These are phyloP conservation scores for Malurus elegans DNA, from an alignment of 2,113 vertebrate genomes.

Conservation along the genomic window DNA sequence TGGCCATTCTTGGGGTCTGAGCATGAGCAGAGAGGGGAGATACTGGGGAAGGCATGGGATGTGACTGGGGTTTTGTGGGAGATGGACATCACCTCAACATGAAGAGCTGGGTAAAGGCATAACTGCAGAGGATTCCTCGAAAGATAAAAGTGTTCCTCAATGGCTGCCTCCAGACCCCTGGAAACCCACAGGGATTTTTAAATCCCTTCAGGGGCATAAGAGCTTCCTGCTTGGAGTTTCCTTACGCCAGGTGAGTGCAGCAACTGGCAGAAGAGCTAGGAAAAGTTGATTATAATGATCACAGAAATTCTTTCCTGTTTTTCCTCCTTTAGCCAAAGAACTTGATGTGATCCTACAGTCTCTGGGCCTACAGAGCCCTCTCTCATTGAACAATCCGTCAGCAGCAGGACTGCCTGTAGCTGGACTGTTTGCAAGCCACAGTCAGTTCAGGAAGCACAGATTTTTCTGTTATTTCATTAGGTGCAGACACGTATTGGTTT, in stretches of 20 bases:
- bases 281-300: background rate
- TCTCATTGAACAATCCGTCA: background rate
- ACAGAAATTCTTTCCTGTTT: background rate
- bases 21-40: background rate
- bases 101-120: background rate
- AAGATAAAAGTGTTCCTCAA: background rate
- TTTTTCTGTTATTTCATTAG: background rate
- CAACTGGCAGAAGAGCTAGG: background rate
- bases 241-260: background rate
- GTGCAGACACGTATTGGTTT: background rate
- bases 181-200: background rate
- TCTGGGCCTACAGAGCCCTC: background rate
- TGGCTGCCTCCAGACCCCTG: fast-evolving
- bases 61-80: background rate
- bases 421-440: background rate
- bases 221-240: background rate
- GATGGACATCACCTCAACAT: fast-evolving
- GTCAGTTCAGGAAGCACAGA: background rate
- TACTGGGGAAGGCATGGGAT: background rate
- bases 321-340: background rate
- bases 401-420: background rate
- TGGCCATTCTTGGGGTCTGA: fast-evolving
- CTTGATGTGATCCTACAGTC: background rate
- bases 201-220: background rate
- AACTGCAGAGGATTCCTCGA: background rate